Evolutionary conservation across 2,113 vertebrate genomes (phyloP).

Genomic region (Nycticebus coucang): DNA sequence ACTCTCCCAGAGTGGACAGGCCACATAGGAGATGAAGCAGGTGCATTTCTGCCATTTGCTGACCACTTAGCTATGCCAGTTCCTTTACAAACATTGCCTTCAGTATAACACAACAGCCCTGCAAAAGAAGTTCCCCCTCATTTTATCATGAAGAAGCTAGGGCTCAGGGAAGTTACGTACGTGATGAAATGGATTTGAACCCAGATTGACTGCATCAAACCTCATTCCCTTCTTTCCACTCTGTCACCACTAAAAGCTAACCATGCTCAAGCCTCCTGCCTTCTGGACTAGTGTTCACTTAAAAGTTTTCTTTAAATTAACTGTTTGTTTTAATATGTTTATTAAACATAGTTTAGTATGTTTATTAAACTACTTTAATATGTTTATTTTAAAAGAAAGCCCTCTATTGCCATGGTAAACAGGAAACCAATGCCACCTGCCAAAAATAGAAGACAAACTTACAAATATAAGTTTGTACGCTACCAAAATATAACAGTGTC

Average conservation of each 20-base stretch:
- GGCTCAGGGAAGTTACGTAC: neutral
- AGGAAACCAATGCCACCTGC: conserved; percentile 46
- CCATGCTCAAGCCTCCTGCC: neutral
- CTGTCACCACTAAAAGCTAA: neutral
- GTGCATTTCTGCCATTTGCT: neutral
- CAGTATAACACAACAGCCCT: neutral
- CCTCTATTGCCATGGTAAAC: neutral
- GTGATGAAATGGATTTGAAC: neutral
- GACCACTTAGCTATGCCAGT: neutral
- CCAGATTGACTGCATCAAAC: neutral
- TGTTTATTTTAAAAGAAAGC: conserved; percentile 67
- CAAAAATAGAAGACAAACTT: conserved; percentile 47
- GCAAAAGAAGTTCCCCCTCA: neutral
- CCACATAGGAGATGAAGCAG: neutral
- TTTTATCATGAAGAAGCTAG: neutral
- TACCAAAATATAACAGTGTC: neutral
- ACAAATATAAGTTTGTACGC: conserved; percentile 57
- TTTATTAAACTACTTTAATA: neutral
- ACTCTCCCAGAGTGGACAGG: neutral
- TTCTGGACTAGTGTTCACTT: neutral
- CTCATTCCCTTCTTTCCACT: neutral
- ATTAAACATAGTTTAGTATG: neutral
- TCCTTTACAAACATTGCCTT: neutral
- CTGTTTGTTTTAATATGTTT: conserved; percentile 57
- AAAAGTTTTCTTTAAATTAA: neutral